Evolutionary conservation across 2,888 invertebrate species (phyloP).

Genomic region (Pyrochroa serraticornis): DNA sequence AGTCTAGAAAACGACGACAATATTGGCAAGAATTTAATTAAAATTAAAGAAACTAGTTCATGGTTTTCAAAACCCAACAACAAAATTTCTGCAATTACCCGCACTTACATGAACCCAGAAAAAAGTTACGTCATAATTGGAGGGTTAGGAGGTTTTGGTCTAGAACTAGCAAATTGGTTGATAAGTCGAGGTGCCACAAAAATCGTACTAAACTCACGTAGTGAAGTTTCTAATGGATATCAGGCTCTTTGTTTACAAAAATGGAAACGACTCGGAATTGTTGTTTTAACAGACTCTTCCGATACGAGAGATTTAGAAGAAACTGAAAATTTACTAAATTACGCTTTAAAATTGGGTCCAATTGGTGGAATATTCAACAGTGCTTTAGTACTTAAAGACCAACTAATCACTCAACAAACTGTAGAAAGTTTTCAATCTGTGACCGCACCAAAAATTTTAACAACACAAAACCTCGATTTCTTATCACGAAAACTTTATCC

Average conservation of each 20-base stretch:
- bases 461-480: conserved; percentile 16
- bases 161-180: conserved; percentile 87
- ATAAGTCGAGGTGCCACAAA: conserved; percentile 79
- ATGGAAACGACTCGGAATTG: conserved; percentile 45
- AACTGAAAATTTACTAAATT: conserved; percentile 54
- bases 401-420: conserved; percentile 61
- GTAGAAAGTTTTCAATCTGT: conserved; percentile 52
- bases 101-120: conserved; percentile 73
- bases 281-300: conserved; percentile 55
- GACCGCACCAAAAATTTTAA: conserved; percentile 6
- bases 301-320: conserved; percentile 54
- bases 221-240: conserved; percentile 85
- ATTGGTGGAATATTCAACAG: conserved; percentile 71
- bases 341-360: conserved; percentile 58
- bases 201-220: conserved; percentile 81
- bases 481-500: conserved; percentile 6
- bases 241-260: conserved; percentile 62
- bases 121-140: conserved; percentile 75
- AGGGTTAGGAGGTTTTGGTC: conserved; percentile 66
- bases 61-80: conserved; percentile 8
- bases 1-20: conserved; percentile 55
- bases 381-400: conserved; percentile 64
- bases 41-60: conserved; percentile 43
- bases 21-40: conserved; percentile 63
- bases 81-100: conserved; percentile 7